Percentiles rank a stretch among this genome's conserved stretches.
These are phyloP conservation scores for Sialia sialis DNA, from an alignment of 2,113 vertebrate species.

Conservation along the genomic window DNA sequence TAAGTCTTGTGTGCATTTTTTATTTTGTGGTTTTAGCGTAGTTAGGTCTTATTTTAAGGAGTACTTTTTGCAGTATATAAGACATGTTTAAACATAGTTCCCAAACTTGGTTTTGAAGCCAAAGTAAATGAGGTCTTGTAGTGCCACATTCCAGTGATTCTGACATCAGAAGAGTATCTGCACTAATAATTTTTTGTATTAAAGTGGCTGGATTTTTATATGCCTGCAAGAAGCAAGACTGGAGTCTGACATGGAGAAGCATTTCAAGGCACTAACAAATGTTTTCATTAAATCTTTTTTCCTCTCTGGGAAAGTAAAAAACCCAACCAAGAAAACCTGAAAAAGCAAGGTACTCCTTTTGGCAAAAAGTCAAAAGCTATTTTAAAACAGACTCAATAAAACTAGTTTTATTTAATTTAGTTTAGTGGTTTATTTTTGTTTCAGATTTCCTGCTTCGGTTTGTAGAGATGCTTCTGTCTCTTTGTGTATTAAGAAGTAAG, in stretches of 20 bases:
- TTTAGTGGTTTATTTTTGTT: neutral
- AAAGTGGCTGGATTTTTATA: neutral
- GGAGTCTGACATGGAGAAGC: neutral
- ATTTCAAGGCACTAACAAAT: neutral
- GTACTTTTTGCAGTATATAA: neutral
- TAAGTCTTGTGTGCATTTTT: neutral
- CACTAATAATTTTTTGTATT: neutral
- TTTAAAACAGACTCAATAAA: neutral
- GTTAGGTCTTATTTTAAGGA: constrained; percentile 17
- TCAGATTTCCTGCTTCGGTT: neutral
- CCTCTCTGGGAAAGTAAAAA: neutral
- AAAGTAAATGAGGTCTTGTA: constrained; percentile 52
- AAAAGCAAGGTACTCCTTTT: neutral
- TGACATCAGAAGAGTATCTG: constrained; percentile 43
- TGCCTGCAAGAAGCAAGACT: neutral
- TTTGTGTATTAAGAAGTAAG: neutral
- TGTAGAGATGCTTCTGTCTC: neutral
- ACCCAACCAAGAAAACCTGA: neutral
- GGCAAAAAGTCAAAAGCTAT: neutral
- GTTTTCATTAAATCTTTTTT: neutral
- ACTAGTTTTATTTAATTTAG: neutral
- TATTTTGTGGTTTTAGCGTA: neutral
- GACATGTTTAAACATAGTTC: constrained; percentile 54
- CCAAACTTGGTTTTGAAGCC: constrained; percentile 17
- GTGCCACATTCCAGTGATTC: constrained; percentile 53